Percentiles rank a stretch among this genome's conserved stretches.
phyloP scores from a whole-genome alignment of 2,113 vertebrate genomes.

The Nesogale talazaci region DNA sequence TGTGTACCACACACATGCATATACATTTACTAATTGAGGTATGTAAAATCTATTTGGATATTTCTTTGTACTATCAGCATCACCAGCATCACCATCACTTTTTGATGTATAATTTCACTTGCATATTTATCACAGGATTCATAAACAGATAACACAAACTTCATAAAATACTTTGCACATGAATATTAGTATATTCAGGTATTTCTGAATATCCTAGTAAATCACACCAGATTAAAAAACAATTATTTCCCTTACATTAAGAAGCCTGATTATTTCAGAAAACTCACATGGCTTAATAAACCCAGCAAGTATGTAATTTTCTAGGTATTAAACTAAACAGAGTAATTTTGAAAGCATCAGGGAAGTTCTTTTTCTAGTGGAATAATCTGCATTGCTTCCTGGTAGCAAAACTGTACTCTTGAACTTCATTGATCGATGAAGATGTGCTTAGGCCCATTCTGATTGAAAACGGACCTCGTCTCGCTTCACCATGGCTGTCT shows the following conservation, averaged over 20 bases:
- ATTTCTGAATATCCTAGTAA: conserved; percentile 2
- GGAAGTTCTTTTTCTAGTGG: neutral
- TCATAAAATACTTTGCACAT: neutral
- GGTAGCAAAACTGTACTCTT: neutral
- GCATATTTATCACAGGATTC: neutral
- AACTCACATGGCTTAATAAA: neutral
- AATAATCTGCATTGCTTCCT: neutral
- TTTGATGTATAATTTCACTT: neutral
- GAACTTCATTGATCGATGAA: neutral
- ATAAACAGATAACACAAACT: too few relatives aligned
- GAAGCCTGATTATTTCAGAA: neutral
- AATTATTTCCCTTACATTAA: neutral
- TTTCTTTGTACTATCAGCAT: neutral
- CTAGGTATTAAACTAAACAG: neutral
- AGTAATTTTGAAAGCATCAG: neutral
- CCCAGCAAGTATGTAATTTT: neutral
- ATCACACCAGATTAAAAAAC: neutral
- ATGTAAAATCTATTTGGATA: neutral
- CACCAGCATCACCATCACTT: too few relatives aligned
- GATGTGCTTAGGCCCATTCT: too few relatives aligned
- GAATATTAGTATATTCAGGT: neutral
- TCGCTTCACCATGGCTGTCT: neutral
- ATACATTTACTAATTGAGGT: neutral
- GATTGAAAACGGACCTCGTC: neutral
- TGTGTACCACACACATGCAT: too few relatives aligned